These are phyloP conservation scores for Sipha flava DNA, from an alignment of 1,140 invertebrate genomes.

Conservation along the genomic window DNA sequence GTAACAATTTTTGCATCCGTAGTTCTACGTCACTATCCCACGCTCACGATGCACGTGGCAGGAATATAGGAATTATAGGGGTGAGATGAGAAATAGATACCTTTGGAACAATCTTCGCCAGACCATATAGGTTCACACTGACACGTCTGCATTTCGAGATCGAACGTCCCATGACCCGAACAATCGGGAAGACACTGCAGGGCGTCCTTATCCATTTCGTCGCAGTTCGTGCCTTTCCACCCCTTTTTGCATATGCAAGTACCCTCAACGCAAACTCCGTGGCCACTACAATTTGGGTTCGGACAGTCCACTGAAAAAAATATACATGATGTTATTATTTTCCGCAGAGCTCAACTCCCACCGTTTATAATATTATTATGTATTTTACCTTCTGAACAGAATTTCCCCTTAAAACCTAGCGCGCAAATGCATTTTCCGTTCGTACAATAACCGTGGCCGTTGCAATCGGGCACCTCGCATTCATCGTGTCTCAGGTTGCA, in stretches of 20 bases:
- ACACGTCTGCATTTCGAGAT: conserved; percentile 83
- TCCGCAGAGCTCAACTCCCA: too few relatives aligned
- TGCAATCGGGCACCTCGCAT: conserved; percentile 89
- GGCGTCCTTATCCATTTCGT: conserved; percentile 83
- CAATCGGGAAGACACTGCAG: conserved; percentile 90
- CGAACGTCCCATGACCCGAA: conserved; percentile 87
- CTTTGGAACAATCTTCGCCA: conserved; percentile 88
- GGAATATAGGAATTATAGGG: too few relatives aligned
- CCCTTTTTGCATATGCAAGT: conserved; percentile 96
- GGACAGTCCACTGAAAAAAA: conserved; percentile 72
- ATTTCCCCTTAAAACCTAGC: conserved; percentile 84
- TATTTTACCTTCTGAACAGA: conserved; percentile 71
- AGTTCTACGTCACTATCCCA: too few relatives aligned
- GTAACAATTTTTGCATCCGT: too few relatives aligned
- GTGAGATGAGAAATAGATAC: conserved; percentile 46
- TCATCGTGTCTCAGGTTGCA: conserved; percentile 88
- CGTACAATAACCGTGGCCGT: conserved; percentile 86
- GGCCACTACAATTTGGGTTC: conserved; percentile 86
- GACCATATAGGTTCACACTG: conserved; percentile 86
- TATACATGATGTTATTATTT: background rate
- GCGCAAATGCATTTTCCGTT: conserved; percentile 92
- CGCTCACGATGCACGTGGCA: too few relatives aligned
- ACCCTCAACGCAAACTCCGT: conserved; percentile 92
- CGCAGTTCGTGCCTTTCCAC: conserved; percentile 88
- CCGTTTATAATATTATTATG: background rate